Conservation (phyloP, 2,888 invertebrate species). For the Epinotia ramella region DNA sequence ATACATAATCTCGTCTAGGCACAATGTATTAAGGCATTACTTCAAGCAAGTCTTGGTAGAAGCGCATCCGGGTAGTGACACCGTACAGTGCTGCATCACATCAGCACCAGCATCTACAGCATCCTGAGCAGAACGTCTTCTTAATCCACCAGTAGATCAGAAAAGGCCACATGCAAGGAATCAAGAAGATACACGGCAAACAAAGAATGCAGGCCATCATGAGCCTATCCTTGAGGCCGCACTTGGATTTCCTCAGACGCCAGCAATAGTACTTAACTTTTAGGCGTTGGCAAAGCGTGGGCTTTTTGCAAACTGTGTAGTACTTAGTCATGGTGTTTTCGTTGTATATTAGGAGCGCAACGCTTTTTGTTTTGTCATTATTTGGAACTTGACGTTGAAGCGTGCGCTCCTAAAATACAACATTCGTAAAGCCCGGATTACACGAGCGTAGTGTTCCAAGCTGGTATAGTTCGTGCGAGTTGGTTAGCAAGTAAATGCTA, state of each 20-base stretch:
- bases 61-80: neutral
- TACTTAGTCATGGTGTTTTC: neutral
- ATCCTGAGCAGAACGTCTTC: conserved; percentile 7
- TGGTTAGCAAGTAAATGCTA: neutral
- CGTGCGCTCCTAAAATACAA: conserved; percentile 29
- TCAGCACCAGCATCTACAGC: conserved; percentile 7
- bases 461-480: neutral
- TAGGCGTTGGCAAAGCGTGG: neutral
- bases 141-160: neutral
- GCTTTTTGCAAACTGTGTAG: neutral
- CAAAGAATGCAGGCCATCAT: neutral
- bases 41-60: neutral
- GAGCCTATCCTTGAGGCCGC: neutral
- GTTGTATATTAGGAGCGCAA: conserved; percentile 21
- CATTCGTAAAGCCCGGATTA: neutral
- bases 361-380: conserved; percentile 9
- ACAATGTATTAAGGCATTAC: neutral
- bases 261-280: conserved; percentile 1
- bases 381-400: neutral
- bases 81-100: neutral
- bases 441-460: neutral
- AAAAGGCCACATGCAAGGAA: conserved; percentile 4
- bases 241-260: neutral
- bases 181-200: conserved; percentile 2
- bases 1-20: too few relatives aligned